A percentile compares a stretch with the other conserved stretches of the same genome.
Evolutionary conservation across 2,113 vertebrate genomes (phyloP).

Genomic region (Caranx ignobilis): DNA sequence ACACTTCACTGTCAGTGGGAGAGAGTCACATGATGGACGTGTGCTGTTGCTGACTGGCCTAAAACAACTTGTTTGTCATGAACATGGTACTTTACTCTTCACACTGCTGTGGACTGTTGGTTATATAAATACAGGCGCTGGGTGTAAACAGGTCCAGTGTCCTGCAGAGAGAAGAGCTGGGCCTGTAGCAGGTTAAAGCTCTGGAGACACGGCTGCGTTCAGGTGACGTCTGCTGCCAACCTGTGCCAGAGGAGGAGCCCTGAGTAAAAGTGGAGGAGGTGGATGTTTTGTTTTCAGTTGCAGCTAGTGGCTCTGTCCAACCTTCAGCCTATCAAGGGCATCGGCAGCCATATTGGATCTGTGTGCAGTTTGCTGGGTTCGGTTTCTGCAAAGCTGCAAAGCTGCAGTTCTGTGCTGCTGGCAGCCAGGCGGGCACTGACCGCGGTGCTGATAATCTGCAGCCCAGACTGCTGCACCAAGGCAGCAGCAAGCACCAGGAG

Average conservation of each 20-base stretch:
- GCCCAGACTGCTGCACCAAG: background rate
- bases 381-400: constrained; percentile 14
- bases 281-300: constrained; percentile 11
- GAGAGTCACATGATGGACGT: no score
- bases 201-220: background rate
- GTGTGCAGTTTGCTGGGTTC: background rate
- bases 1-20: no score
- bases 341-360: constrained; percentile 51
- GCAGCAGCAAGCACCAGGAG: background rate
- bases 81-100: no score
- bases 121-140: no score
- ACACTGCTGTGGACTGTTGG: no score
- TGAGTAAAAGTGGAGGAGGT: no score
- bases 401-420: constrained; percentile 18
- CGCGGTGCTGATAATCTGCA: constrained; percentile 72
- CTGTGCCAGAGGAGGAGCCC: no score
- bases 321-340: constrained; percentile 28
- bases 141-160: no score
- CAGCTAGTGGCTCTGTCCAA: background rate
- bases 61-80: no score
- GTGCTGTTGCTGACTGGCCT: no score
- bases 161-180: no score
- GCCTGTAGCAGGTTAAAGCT: no score
- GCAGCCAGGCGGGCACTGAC: constrained; percentile 56
- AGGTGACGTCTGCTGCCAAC: background rate